phyloP scores from a whole-genome alignment of 2,797 vertebrate genomes.

The Lacerta viridis region DNA sequence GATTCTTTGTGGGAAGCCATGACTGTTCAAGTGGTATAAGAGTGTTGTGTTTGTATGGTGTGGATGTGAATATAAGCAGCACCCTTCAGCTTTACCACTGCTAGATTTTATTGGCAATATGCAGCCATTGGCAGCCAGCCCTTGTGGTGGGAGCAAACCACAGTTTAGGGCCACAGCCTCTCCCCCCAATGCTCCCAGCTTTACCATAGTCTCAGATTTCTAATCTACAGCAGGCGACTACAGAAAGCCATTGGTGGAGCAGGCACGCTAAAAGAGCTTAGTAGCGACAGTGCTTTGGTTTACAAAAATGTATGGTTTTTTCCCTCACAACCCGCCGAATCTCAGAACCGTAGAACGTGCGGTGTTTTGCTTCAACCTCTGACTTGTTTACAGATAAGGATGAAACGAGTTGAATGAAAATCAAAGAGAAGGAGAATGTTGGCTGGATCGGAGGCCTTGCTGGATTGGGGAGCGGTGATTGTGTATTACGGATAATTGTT shows the following conservation, averaged over 20 bases:
- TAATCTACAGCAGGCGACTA: constrained; percentile 56
- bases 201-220: constrained; percentile 53
- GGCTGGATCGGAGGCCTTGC: neutral
- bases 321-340: constrained; percentile 56
- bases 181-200: neutral
- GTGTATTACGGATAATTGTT: constrained; percentile 61
- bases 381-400: constrained; percentile 23
- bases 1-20: too few species aligned
- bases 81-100: neutral
- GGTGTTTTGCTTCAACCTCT: constrained; percentile 13
- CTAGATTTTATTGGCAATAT: neutral
- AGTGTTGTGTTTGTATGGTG: too few species aligned
- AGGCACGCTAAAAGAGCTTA: constrained; percentile 67
- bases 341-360: constrained; percentile 3
- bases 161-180: neutral
- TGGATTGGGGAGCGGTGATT: neutral
- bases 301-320: constrained; percentile 59
- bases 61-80: neutral
- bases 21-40: too few species aligned
- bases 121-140: neutral
- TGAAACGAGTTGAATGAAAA: constrained; percentile 21
- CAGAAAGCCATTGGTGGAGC: constrained; percentile 63
- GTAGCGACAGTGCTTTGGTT: constrained; percentile 71
- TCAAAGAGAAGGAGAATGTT: neutral
- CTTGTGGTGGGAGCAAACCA: neutral